Evolutionary conservation across 1,140 invertebrate genomes (phyloP).

Genomic region (Phortica variegata): DNA sequence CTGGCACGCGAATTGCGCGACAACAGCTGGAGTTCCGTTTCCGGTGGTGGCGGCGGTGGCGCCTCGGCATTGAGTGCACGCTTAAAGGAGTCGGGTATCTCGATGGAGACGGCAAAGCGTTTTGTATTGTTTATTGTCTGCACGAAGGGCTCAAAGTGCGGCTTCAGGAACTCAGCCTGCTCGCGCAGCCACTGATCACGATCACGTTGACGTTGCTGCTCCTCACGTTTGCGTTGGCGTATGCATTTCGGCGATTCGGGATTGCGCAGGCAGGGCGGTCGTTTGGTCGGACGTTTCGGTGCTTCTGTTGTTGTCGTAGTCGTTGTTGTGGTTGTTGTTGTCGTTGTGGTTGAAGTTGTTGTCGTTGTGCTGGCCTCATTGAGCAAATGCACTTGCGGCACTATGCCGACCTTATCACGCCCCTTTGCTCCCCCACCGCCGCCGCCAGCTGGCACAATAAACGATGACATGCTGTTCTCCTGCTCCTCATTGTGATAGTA

Average conservation of each 20-base stretch:
- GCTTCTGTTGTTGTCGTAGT: constrained; percentile 13
- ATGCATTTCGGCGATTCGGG: constrained; percentile 43
- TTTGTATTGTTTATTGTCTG: constrained; percentile 49
- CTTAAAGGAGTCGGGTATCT: constrained; percentile 50
- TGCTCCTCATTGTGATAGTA: constrained; percentile 39
- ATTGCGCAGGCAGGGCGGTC: constrained; percentile 41
- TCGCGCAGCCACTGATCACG: constrained; percentile 45
- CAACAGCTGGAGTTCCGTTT: constrained; percentile 24
- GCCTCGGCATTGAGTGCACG: constrained; percentile 8
- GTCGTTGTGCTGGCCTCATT: constrained; percentile 26
- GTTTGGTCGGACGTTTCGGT: constrained; percentile 31
- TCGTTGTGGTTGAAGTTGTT: constrained; percentile 9
- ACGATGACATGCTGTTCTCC: constrained; percentile 13
- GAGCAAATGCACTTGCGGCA: constrained; percentile 43
- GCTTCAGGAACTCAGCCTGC: constrained; percentile 36
- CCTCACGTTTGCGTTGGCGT: constrained; percentile 39
- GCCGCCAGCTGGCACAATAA: constrained; percentile 20
- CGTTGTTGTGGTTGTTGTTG: constrained; percentile 15
- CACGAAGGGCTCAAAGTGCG: constrained; percentile 38
- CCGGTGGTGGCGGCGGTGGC: constrained; percentile 2
- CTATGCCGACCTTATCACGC: constrained; percentile 23
- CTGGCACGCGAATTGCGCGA: constrained; percentile 36
- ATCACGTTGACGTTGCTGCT: constrained; percentile 40
- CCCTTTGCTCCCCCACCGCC: constrained; percentile 9
- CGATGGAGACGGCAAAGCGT: constrained; percentile 45